Evolutionary conservation across 1,140 invertebrate genomes (phyloP).

Genomic region (Pogonomyrmex barbatus): DNA sequence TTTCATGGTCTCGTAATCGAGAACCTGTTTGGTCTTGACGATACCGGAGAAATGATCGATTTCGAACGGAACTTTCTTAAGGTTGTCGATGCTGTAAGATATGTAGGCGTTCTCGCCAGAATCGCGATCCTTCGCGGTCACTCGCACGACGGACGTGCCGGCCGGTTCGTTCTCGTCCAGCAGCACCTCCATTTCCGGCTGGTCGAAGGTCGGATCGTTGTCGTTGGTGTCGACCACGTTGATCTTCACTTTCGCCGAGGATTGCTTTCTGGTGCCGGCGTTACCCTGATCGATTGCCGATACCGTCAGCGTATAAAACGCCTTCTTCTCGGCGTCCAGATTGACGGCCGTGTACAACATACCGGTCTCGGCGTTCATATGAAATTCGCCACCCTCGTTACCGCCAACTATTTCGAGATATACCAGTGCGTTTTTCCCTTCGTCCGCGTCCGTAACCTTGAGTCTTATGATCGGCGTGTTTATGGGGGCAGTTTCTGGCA

Average conservation of each 20-base stretch:
- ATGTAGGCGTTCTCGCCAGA: conserved; percentile 97
- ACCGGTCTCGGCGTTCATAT: conserved; percentile 94
- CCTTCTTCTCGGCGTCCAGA: conserved; percentile 95
- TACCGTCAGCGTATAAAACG: conserved; percentile 96
- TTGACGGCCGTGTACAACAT: conserved; percentile 94
- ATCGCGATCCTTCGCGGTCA: conserved; percentile 95
- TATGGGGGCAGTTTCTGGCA: conserved; percentile 95
- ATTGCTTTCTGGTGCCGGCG: conserved; percentile 93
- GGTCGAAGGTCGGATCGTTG: conserved; percentile 95
- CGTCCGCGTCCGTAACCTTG: conserved; percentile 94
- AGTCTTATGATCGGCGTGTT: conserved; percentile 95
- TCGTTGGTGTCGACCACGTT: conserved; percentile 96
- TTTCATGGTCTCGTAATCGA: conserved; percentile 97
- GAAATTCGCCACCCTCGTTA: conserved; percentile 95
- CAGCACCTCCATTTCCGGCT: conserved; percentile 88
- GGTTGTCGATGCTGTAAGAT: conserved; percentile 96
- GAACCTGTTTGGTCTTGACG: conserved; percentile 92
- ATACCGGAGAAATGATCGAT: conserved; percentile 98
- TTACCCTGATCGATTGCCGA: conserved; percentile 96
- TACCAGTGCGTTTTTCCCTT: conserved; percentile 93
- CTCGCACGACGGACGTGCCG: conserved; percentile 93
- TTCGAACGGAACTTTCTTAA: conserved; percentile 96
- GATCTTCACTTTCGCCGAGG: conserved; percentile 95
- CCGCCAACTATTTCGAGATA: conserved; percentile 96
- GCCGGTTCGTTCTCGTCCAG: conserved; percentile 95